Evolutionary conservation across 1,140 invertebrate genomes (phyloP).

Genomic region (Scaptodrosophila lebanonensis): DNA sequence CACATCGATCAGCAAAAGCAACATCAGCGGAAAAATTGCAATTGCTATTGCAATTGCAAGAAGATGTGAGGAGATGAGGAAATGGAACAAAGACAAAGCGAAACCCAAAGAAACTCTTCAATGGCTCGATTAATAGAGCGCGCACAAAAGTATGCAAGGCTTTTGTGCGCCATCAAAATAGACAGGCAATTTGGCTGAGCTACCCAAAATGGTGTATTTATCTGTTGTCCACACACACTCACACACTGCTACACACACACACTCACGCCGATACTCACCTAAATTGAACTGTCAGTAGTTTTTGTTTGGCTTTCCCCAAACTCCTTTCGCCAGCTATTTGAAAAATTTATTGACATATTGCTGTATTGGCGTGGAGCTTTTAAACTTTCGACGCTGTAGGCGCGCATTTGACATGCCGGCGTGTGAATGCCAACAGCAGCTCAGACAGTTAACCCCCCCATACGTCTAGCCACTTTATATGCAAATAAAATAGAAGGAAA

Average conservation of each 20-base stretch:
- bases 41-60: no score
- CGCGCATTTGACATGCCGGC: constrained; percentile 38
- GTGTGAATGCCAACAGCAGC: constrained; percentile 58
- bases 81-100: background rate
- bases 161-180: constrained; percentile 1
- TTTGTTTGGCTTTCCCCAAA: constrained; percentile 8
- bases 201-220: constrained; percentile 9
- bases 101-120: background rate
- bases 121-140: background rate
- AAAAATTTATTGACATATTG: constrained; percentile 65
- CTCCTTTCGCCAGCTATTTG: background rate
- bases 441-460: background rate
- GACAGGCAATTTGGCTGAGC: constrained; percentile 12
- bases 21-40: no score
- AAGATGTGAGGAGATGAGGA: background rate
- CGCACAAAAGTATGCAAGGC: no score
- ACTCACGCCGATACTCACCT: constrained; percentile 2
- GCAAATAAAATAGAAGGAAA: constrained; percentile 57
- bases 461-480: constrained; percentile 30
- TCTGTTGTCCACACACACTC: no score
- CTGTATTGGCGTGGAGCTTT: constrained; percentile 26
- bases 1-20: constrained; percentile 45
- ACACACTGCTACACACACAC: no score
- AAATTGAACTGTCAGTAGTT: constrained; percentile 68
- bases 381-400: constrained; percentile 29